phyloP scores from a whole-genome alignment of 2,888 invertebrate species.

The Scaeva pyrastri region DNA sequence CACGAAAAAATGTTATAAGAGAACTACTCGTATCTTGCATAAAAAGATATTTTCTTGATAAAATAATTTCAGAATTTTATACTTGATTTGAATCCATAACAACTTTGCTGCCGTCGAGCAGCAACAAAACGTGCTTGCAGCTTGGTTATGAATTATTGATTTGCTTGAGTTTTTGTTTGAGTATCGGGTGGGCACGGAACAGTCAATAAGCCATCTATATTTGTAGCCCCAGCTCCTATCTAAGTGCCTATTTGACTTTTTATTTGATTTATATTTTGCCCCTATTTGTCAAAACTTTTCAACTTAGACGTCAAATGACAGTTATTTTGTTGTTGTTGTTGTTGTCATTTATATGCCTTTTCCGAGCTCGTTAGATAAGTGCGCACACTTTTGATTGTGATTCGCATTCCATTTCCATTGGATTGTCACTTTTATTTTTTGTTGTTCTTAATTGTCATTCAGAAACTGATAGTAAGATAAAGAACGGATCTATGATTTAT shows the following conservation, averaged over 20 bases:
- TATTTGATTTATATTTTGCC: constrained; percentile 50
- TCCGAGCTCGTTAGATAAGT: constrained; percentile 57
- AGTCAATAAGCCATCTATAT: not conserved
- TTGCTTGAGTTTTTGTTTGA: constrained; percentile 30
- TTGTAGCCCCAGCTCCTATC: not conserved
- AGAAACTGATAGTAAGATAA: constrained; percentile 25
- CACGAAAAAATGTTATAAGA: constrained; percentile 31
- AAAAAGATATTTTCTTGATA: constrained; percentile 59
- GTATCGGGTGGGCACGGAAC: not conserved
- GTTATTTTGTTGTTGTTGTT: constrained; percentile 65
- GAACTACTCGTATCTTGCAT: constrained; percentile 59
- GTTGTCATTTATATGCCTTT: constrained; percentile 64
- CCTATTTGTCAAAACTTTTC: constrained; percentile 66
- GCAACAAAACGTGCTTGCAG: constrained; percentile 1
- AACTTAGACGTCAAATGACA: constrained; percentile 61
- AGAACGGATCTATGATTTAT: constrained; percentile 39
- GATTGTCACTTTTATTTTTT: constrained; percentile 50
- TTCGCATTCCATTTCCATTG: constrained; percentile 44
- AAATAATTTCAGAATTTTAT: constrained; percentile 47
- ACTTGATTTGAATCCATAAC: constrained; percentile 72
- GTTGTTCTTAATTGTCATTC: constrained; percentile 51
- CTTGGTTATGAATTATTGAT: constrained; percentile 73
- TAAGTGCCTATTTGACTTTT: constrained; percentile 31
- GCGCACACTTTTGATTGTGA: constrained; percentile 55
- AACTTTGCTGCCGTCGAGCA: constrained; percentile 42